Percentiles rank a stretch among this genome's conserved stretches.
These are phyloP conservation scores for Siderastrea siderea DNA, from an alignment of 92 coral and sea anemone genomes.

Conservation along the genomic window DNA sequence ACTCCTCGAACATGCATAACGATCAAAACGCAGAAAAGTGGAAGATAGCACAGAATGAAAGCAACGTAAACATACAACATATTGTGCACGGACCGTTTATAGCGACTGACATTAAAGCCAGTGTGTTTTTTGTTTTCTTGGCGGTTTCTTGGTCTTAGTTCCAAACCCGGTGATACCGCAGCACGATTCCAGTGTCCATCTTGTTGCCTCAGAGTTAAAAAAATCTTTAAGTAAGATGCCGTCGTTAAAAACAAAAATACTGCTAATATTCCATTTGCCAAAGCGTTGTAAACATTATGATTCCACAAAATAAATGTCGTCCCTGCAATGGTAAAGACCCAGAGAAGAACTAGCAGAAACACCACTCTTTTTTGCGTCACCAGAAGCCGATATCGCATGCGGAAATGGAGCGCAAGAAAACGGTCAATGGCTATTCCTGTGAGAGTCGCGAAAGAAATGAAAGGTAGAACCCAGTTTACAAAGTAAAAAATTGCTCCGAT, in stretches of 20 bases:
- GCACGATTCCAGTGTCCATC: background rate
- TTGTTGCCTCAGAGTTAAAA: background rate
- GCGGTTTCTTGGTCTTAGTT: background rate
- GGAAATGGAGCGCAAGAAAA: constrained; percentile 1
- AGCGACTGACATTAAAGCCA: background rate
- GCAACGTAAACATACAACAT: constrained; percentile 11
- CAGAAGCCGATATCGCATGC: constrained; percentile 1
- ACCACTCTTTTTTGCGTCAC: constrained; percentile 12
- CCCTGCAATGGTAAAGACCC: background rate
- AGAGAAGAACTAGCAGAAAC: background rate
- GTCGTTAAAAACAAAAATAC: constrained; percentile 1
- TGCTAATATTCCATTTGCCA: background rate
- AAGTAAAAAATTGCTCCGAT: constrained; percentile 1
- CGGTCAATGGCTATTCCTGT: constrained; percentile 25
- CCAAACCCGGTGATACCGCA: background rate
- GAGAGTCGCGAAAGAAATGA: constrained; percentile 11
- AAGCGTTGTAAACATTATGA: background rate
- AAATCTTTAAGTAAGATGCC: constrained; percentile 18
- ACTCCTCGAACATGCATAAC: background rate
- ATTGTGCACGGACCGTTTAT: background rate
- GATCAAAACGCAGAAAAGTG: constrained; percentile 7
- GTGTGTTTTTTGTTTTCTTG: background rate
- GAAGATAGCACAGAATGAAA: constrained; percentile 5
- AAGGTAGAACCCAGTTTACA: constrained; percentile 11
- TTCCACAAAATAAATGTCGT: background rate